Base-by-base conservation (phyloP, 2,113 vertebrate species). In the Suricata suricatta region DNA sequence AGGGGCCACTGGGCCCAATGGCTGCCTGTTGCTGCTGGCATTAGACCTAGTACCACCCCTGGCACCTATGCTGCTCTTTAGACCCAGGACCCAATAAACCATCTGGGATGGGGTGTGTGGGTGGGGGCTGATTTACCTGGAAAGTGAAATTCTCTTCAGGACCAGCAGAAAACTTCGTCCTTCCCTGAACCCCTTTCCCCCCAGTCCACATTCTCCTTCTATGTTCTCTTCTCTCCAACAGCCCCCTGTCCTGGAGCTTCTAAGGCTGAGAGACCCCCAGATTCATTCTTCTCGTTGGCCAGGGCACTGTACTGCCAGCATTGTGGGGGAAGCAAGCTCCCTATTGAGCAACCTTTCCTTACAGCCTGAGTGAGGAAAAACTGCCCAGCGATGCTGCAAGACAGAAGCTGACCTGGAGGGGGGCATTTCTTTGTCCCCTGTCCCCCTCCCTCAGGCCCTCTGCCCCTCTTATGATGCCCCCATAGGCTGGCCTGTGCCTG, bases 321-420 rank as follows among this genome's bases (percentile, higher is more conserved):
- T 4, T 29, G 2, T 10, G 5, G 9, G 72, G 41, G 23, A 57
- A 76, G 54, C 7, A 89, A 52, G 33, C 6, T n/a, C 13, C 52
- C 29, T 7, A 16, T 12, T 9, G 0, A 77, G 38, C 52, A 92
- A 23, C 12, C 54, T 95, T 50, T 88, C 50, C 41, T 77, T 2
- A 44, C 3, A 44, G 57, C 11, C 74, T 21, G 0, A 5, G 41
- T 60, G 41, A 79, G 25, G 38, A 92, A 63, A 23, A 68, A 9
- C 38, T 93, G 27, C 74, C 35, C 9, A 29, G 38, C 0, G 6
- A 29, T 60, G 31, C 33, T 0, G 0, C 19, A 81, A 41, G 33
- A 2, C 54, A 69, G 54, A 83, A 57, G 44, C 31, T 76, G 33
- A 66, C 19, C 44, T n/a, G 5, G 21, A 9, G 8, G 27, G 2